Percentiles rank a stretch among this genome's conserved stretches.
Conservation (phyloP, 1,140 invertebrate genomes). For the Zeugodacus cucurbitae region DNA sequence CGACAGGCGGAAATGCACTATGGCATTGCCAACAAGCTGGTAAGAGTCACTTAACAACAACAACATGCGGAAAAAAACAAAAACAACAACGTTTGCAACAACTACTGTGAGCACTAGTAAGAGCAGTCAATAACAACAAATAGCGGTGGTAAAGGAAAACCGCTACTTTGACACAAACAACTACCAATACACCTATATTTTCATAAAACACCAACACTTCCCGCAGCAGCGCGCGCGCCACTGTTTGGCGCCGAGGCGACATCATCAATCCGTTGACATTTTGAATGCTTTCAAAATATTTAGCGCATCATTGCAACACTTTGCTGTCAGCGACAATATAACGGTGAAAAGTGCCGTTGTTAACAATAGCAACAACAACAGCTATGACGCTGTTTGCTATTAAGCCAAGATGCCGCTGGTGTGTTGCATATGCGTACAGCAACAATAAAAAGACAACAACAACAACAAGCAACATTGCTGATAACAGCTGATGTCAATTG, state of each 20-base stretch:
- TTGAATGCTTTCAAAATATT: conserved; percentile 33
- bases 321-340: not conserved
- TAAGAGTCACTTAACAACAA: conserved; percentile 29
- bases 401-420: not conserved
- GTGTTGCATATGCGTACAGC: not conserved
- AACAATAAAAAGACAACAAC: not conserved
- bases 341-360: not conserved
- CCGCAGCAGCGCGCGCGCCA: not conserved
- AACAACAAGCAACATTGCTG: not conserved
- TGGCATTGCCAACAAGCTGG: not conserved
- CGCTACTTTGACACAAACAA: not conserved
- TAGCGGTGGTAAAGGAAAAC: not conserved
- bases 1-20: not conserved
- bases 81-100: not conserved
- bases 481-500: not conserved
- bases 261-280: conserved; percentile 31
- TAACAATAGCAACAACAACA: not conserved
- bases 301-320: conserved; percentile 12
- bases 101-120: not conserved
- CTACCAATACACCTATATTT: not conserved
- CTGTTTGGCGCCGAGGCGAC: not conserved
- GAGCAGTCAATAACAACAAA: not conserved
- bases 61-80: not conserved
- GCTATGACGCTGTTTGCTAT: too few species aligned
- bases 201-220: not conserved